Evolutionary conservation across 2,888 invertebrate genomes (phyloP).

Genomic region (Philhelius pedissequus): DNA sequence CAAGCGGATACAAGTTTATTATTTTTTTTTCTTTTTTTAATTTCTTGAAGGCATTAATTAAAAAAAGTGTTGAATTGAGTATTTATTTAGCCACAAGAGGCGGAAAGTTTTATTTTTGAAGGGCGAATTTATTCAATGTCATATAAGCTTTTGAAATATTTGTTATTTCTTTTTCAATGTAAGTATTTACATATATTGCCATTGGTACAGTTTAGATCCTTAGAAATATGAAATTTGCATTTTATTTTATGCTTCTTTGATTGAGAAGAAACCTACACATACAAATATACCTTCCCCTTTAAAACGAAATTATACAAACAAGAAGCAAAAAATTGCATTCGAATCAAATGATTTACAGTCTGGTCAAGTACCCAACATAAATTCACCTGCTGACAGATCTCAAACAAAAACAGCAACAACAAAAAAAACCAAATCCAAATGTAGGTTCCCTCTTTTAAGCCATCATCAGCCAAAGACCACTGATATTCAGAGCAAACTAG

Average conservation of each 20-base stretch:
- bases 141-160: no score
- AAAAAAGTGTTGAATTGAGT: background rate
- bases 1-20: background rate
- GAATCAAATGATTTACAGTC: slow-evolving; percentile 76
- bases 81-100: background rate
- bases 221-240: background rate
- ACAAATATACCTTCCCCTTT: background rate
- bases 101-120: background rate
- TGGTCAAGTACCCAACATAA: slow-evolving; percentile 76
- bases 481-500: slow-evolving; percentile 56
- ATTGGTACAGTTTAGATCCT: background rate
- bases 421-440: background rate
- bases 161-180: background rate
- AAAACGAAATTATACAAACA: background rate
- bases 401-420: slow-evolving; percentile 32
- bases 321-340: slow-evolving; percentile 7
- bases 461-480: slow-evolving; percentile 12
- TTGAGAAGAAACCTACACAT: background rate
- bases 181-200: background rate
- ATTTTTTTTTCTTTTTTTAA: background rate
- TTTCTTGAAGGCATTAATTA: background rate
- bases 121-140: no score
- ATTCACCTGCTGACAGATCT: slow-evolving; percentile 77
- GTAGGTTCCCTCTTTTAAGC: background rate
- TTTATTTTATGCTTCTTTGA: background rate